Evolutionary conservation across 2,113 vertebrate species (phyloP).

Genomic region (Phyllostomus hastatus): DNA sequence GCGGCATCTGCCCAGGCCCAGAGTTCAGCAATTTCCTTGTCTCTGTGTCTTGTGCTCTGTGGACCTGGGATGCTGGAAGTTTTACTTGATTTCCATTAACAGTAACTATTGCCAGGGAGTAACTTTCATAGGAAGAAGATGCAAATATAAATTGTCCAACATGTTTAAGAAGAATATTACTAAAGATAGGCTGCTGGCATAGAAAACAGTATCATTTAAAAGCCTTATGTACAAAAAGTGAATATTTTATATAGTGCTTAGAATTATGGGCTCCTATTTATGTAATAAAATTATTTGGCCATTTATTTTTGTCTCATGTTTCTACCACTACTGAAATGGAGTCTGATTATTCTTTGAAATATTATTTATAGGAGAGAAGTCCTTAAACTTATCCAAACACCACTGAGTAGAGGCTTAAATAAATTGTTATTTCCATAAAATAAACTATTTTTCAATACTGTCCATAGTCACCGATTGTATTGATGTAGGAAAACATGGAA

Average conservation of each 20-base stretch:
- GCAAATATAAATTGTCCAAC: background rate
- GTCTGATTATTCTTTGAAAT: background rate
- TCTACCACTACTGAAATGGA: conserved; percentile 23
- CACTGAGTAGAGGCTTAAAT: background rate
- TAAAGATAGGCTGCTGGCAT: background rate
- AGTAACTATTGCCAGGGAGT: background rate
- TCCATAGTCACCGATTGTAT: background rate
- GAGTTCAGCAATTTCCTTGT: background rate
- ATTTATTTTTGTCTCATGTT: background rate
- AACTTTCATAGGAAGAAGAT: background rate
- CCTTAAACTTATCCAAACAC: background rate
- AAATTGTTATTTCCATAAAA: background rate
- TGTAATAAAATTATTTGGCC: background rate
- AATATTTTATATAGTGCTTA: background rate
- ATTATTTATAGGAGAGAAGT: background rate
- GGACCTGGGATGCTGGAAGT: background rate
- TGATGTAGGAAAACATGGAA: background rate
- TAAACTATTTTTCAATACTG: background rate
- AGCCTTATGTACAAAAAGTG: background rate
- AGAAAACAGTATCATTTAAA: background rate
- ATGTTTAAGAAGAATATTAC: background rate
- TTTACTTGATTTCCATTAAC: background rate
- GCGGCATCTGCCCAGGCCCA: fast-evolving
- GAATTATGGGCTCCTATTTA: background rate
- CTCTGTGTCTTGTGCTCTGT: background rate